Evolutionary conservation across 2,113 vertebrate species (phyloP).

Genomic region (Solea senegalensis): DNA sequence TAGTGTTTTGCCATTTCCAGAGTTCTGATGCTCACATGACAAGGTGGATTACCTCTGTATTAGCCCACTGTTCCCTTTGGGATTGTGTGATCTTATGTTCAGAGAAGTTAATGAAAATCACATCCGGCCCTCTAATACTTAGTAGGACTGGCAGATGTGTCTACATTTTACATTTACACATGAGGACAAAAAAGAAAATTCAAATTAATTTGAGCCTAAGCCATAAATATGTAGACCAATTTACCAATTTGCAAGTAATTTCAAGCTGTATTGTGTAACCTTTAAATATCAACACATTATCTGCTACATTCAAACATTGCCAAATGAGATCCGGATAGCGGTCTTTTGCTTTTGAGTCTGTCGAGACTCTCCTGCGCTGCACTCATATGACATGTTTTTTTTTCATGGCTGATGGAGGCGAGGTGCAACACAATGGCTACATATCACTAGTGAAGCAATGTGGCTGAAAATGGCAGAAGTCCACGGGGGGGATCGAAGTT

Average conservation of each 20-base stretch:
- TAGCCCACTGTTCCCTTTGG: constrained; percentile 15
- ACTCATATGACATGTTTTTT: too few relatives aligned
- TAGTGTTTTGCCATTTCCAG: constrained; percentile 54
- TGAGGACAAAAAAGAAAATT: not conserved
- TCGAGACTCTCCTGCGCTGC: too few relatives aligned
- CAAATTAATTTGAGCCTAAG: not conserved
- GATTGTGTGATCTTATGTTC: constrained; percentile 18
- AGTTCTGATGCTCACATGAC: constrained; percentile 30
- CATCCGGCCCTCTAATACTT: constrained; percentile 3
- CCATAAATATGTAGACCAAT: not conserved
- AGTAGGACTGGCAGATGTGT: not conserved
- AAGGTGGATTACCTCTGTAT: constrained; percentile 36
- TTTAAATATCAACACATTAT: too few relatives aligned
- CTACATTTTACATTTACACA: not conserved
- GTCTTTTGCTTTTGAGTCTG: too few relatives aligned
- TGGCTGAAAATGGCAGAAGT: too few relatives aligned
- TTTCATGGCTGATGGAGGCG: too few relatives aligned
- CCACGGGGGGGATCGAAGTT: too few relatives aligned
- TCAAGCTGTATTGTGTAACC: too few relatives aligned
- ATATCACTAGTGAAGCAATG: too few relatives aligned
- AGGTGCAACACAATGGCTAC: too few relatives aligned
- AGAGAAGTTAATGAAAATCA: constrained; percentile 16
- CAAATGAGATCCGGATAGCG: too few relatives aligned
- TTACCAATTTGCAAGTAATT: not conserved
- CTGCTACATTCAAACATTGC: too few relatives aligned